Evolutionary conservation across 1,140 invertebrate genomes (phyloP).

Genomic region (Leptinotarsa texana): DNA sequence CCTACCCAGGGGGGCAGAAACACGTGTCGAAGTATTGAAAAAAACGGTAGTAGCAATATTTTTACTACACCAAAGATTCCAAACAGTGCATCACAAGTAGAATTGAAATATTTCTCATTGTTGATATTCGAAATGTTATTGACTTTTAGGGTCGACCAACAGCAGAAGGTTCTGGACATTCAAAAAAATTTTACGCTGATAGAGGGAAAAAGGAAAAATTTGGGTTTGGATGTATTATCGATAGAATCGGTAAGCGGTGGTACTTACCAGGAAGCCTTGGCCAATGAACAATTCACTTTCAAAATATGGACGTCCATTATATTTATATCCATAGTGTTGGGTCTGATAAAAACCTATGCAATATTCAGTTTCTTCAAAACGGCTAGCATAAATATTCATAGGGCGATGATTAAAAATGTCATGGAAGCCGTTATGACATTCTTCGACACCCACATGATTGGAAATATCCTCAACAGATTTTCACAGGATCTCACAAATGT

Average conservation of each 20-base stretch:
- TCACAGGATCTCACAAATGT: constrained; percentile 67
- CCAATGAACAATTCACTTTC: constrained; percentile 21
- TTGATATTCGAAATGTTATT: neutral
- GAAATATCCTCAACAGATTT: constrained; percentile 65
- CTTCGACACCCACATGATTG: constrained; percentile 63
- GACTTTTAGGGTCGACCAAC: constrained; percentile 27
- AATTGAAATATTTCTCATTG: neutral
- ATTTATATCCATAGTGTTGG: neutral
- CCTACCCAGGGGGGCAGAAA: no score
- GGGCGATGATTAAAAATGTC: constrained; percentile 65
- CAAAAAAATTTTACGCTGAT: constrained; percentile 9
- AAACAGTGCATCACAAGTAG: no score
- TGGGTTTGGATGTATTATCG: neutral
- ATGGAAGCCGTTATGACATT: constrained; percentile 67
- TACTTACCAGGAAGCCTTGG: constrained; percentile 9
- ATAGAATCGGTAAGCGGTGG: neutral
- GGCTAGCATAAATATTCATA: constrained; percentile 68
- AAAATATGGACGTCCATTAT: constrained; percentile 33
- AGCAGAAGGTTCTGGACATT: constrained; percentile 21
- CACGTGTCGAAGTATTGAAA: no score
- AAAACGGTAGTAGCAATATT: no score
- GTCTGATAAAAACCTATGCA: constrained; percentile 49
- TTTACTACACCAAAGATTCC: no score
- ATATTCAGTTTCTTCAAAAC: constrained; percentile 63
- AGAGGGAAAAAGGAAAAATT: neutral